Base-by-base conservation (phyloP, 53 echinoderm and acorn worm genomes). In the Apostichopus leukothele region DNA sequence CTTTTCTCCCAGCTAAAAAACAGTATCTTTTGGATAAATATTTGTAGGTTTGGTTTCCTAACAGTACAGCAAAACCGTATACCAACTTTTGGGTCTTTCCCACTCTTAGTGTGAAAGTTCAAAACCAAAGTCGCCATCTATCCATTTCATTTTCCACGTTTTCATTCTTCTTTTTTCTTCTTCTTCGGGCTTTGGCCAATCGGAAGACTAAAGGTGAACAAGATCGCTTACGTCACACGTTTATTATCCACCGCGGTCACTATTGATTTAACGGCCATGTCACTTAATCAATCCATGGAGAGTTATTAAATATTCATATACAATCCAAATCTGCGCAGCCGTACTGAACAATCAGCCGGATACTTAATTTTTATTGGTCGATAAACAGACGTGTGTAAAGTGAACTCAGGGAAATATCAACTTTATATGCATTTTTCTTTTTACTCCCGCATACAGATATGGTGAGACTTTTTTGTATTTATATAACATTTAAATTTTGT, bases 361-460 rank as follows among this genome's bases (percentile, higher is more conserved):
- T 85, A 85, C 85, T 85, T 85, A 85, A 66, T 85, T 85, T 85
- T 85, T 85, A 85, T 85, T 85, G 85, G 85, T 26, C 85, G 67
- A 67, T 85, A 67, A 85, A 67, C 39, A 27, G 50, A 12, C 77
- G 77, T 14, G 77, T 76, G 20, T 26, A 19, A 71, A 71, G 5
- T 6, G 71, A 71, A 18, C 57, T 57, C 7, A 19, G 6, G 18
- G n/a, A 71, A 71, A 71, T 18, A 21, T 71, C 71, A 71, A 19
- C 71, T 19, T 71, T 71, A n/a, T 39, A 39, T 39, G 39, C 39
- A 39, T 57, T 57, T 10, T 7, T 57, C 6, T 57, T 9, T 57
- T 57, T 19, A 71, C n/a, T 18, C 18, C 18, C 18, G 71, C 6
- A 71, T 71, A 19, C 71, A 71, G 71, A 14, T 71, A 71, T 71